phyloP scores from a whole-genome alignment of 2,113 vertebrate genomes.

The Embiotoca jacksoni region DNA sequence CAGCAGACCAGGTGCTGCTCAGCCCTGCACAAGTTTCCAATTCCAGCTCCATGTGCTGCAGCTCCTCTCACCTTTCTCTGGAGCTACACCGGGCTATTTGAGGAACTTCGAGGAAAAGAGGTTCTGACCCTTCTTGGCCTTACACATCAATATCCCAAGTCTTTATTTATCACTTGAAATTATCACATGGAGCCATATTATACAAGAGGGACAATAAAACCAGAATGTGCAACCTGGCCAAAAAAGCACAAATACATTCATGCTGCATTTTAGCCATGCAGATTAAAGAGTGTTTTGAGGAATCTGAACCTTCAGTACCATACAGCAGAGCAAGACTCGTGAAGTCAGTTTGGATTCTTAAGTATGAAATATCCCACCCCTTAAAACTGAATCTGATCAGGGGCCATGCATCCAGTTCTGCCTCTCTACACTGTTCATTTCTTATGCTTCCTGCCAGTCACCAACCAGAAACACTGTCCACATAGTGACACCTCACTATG shows the following conservation, averaged over 20 bases:
- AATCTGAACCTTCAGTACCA: neutral
- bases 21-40: constrained; percentile 45
- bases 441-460: neutral
- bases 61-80: constrained; percentile 33
- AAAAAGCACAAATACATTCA: neutral
- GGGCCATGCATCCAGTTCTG: neutral
- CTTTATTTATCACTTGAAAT: constrained; percentile 12
- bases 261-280: neutral
- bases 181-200: neutral
- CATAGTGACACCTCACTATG: neutral
- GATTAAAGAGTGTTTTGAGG: neutral
- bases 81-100: constrained; percentile 66
- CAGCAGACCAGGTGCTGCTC: constrained; percentile 45
- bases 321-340: neutral
- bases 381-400: neutral
- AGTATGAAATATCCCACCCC: neutral
- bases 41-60: constrained; percentile 62
- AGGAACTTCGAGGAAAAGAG: constrained; percentile 43
- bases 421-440: neutral
- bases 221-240: neutral
- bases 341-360: neutral
- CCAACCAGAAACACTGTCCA: neutral
- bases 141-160: neutral
- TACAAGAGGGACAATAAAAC: neutral
- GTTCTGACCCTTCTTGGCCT: constrained; percentile 29